phyloP scores from a whole-genome alignment of 2,113 vertebrate species.

The Petroica traversi region DNA sequence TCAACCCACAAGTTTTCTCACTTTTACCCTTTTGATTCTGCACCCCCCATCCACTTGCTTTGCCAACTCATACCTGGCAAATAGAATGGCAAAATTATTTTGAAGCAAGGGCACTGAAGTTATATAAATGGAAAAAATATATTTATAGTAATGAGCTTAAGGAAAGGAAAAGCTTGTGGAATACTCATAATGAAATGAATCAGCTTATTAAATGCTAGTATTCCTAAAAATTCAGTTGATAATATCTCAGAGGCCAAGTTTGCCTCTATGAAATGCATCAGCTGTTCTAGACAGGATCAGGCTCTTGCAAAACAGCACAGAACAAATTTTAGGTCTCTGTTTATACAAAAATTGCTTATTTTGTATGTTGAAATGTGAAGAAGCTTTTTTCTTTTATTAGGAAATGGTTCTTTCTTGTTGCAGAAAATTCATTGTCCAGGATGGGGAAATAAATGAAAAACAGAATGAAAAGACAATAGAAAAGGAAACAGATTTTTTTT shows the following conservation, averaged over 20 bases:
- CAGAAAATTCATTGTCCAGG: not conserved
- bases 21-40: not conserved
- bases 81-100: not conserved
- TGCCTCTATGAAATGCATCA: not conserved
- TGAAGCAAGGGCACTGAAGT: accelerated
- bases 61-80: not conserved
- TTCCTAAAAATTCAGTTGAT: not conserved
- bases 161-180: not conserved
- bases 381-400: not conserved
- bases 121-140: not conserved
- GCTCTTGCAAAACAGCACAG: not conserved
- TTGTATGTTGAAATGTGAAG: not conserved
- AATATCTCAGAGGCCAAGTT: not conserved
- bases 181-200: not conserved
- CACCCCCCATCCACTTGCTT: not conserved
- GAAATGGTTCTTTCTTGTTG: not conserved
- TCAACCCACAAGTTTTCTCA: not conserved
- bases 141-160: not conserved
- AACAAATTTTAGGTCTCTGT: not conserved
- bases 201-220: not conserved
- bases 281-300: not conserved
- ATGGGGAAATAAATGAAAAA: not conserved
- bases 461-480: not conserved
- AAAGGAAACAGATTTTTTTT: not conserved
- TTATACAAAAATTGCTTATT: not conserved